A percentile compares a stretch with the other conserved stretches of the same genome.
These are phyloP conservation scores for Carassius carassius DNA, from an alignment of 2,113 vertebrate species.

Conservation along the genomic window DNA sequence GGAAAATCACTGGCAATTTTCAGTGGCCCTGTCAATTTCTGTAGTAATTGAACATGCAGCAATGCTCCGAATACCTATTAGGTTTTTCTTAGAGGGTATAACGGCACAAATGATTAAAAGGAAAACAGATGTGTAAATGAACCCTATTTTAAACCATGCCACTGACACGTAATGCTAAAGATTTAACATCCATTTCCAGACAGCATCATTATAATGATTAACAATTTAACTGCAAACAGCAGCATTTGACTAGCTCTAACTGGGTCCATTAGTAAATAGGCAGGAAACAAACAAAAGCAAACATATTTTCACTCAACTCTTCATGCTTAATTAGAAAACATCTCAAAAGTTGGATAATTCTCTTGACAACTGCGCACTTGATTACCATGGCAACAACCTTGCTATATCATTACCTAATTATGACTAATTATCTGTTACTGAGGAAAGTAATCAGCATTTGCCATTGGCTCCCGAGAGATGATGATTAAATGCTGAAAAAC, in stretches of 20 bases:
- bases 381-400: conserved; percentile 37
- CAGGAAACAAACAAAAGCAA: not conserved
- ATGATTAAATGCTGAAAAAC: conserved; percentile 27
- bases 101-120: conserved; percentile 10
- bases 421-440: conserved; percentile 41
- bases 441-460: conserved; percentile 21
- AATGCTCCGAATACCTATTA: conserved; percentile 30
- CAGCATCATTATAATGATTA: not conserved
- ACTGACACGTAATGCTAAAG: not conserved
- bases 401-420: conserved; percentile 33
- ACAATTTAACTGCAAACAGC: conserved; percentile 4
- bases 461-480: conserved; percentile 29
- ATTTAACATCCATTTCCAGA: not conserved
- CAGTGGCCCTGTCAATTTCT: conserved; percentile 43
- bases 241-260: not conserved
- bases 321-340: conserved; percentile 7
- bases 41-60: conserved; percentile 43
- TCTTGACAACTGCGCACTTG: conserved; percentile 17
- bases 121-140: conserved; percentile 12
- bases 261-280: not conserved
- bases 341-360: conserved; percentile 8
- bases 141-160: not conserved
- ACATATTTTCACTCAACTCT: not conserved
- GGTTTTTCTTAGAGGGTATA: conserved; percentile 30
- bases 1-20: conserved; percentile 51